These are phyloP conservation scores for Amphibalanus amphitrite DNA, from an alignment of 1,140 invertebrate genomes.

Conservation along the genomic window DNA sequence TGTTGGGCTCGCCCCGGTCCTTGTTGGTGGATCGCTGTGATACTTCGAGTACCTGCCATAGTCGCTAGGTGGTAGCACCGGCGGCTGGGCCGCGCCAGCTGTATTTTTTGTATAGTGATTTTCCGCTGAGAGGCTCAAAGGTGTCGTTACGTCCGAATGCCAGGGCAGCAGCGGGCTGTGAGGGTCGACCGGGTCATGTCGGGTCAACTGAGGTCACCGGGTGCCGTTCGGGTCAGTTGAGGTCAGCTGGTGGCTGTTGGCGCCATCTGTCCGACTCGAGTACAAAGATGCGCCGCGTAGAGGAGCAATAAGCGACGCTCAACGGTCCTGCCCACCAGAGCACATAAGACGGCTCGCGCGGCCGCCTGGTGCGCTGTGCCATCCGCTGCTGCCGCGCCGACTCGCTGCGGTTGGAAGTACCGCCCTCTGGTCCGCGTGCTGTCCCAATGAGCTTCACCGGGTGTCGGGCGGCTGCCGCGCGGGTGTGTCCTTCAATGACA, in stretches of 20 bases:
- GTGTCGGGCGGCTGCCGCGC: no score
- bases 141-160: not conserved
- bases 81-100: not conserved
- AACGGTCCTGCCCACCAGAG: not conserved
- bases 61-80: not conserved
- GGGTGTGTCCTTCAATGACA: no score
- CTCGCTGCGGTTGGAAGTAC: not conserved
- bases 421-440: no score
- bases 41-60: not conserved
- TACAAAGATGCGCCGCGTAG: not conserved
- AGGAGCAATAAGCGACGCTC: not conserved
- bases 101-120: not conserved
- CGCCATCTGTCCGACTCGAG: not conserved
- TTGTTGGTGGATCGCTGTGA: not conserved
- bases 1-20: no score
- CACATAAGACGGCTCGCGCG: not conserved
- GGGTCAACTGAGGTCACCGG: not conserved
- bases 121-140: not conserved
- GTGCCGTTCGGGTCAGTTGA: no score
- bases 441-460: no score
- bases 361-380: no score
- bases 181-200: not conserved
- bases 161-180: not conserved
- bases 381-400: no score
- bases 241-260: no score